These are phyloP conservation scores for Riparia riparia DNA, from an alignment of 2,113 vertebrate genomes.

Conservation along the genomic window DNA sequence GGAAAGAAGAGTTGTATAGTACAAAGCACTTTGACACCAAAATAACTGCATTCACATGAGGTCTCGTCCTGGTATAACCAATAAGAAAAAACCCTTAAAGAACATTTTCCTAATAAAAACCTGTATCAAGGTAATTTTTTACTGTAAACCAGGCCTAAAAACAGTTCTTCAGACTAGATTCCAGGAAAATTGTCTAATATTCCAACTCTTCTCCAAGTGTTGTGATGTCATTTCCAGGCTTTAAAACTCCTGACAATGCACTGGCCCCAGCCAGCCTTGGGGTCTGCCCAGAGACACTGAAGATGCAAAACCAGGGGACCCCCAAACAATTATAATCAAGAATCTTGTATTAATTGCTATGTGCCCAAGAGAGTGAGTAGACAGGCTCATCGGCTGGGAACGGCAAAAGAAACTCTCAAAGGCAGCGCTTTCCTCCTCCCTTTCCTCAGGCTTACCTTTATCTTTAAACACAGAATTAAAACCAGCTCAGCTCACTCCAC, in stretches of 20 bases:
- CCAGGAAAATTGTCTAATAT: background rate
- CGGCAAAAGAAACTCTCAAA: slow-evolving; percentile 24
- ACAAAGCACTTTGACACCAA: background rate
- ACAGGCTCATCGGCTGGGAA: background rate
- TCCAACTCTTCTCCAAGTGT: background rate
- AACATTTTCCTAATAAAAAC: background rate
- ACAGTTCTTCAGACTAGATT: background rate
- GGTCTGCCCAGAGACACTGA: background rate
- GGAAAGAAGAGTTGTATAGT: background rate
- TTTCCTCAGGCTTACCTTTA: slow-evolving; percentile 12
- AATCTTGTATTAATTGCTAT: background rate
- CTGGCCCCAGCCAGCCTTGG: background rate
- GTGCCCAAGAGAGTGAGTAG: background rate
- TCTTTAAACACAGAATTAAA: background rate
- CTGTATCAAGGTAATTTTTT: background rate
- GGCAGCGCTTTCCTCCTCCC: background rate
- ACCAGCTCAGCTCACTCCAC: background rate
- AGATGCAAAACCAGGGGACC: background rate
- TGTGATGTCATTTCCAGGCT: background rate
- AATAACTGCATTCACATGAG: background rate
- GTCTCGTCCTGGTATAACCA: background rate
- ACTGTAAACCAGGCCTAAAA: background rate
- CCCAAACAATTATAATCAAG: background rate
- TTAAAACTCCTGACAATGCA: background rate
- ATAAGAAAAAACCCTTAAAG: background rate